Conservation (phyloP, 2,888 invertebrate species). For the Oxytorus armatus region DNA sequence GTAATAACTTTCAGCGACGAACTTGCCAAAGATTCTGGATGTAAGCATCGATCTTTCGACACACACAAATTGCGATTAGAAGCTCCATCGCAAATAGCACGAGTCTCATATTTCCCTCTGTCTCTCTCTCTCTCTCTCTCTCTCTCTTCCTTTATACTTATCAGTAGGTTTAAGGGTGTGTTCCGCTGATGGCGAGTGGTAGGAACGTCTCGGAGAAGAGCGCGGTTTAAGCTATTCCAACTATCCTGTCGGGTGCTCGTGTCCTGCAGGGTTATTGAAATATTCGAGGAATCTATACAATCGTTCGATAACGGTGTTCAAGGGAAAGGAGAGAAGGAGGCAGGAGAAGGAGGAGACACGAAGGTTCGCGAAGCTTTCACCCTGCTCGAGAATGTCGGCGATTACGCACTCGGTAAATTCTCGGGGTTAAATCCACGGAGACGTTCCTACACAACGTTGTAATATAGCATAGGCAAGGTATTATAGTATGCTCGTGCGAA, state of each 20-base stretch:
- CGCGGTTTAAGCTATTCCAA: slow-evolving; percentile 75
- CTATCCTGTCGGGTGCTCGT: slow-evolving; percentile 76
- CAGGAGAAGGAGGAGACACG: slow-evolving; percentile 27
- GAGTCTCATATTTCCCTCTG: no score
- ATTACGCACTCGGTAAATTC: slow-evolving; percentile 69
- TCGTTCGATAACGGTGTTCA: slow-evolving; percentile 69
- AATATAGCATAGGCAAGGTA: slow-evolving; percentile 39
- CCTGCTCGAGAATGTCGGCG: slow-evolving; percentile 65
- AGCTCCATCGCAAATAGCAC: slow-evolving; percentile 11
- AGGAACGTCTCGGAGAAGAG: slow-evolving; percentile 44
- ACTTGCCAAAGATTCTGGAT: no score
- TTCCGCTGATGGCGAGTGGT: slow-evolving; percentile 13
- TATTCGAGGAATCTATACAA: slow-evolving; percentile 80
- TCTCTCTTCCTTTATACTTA: neutral
- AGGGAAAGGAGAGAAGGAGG: slow-evolving; percentile 35
- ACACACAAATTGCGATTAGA: slow-evolving; percentile 17
- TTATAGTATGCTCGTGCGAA: slow-evolving; percentile 13
- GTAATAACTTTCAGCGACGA: no score
- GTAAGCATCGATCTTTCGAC: neutral
- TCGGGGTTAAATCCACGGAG: slow-evolving; percentile 63
- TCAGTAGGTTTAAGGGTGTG: slow-evolving; percentile 34
- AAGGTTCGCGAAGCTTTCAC: slow-evolving; percentile 47
- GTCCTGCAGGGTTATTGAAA: slow-evolving; percentile 78
- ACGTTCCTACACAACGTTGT: slow-evolving; percentile 51
- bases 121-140: neutral